phyloP scores from a whole-genome alignment of 2,888 invertebrate genomes.

The Hyalella azteca region DNA sequence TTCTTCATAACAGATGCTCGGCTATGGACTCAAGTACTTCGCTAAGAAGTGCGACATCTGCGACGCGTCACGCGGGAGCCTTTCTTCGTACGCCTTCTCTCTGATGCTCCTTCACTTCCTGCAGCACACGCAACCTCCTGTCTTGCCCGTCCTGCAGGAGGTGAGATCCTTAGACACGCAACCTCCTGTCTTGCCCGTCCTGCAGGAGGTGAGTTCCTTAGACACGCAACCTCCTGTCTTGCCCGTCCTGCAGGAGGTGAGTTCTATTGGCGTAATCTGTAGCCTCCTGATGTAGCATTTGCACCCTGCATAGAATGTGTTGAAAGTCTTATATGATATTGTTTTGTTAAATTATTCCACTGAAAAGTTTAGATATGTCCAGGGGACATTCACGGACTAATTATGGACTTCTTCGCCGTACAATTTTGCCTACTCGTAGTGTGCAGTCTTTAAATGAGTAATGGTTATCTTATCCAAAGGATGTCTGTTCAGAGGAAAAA shows the following conservation, averaged over 20 bases:
- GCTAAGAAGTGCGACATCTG: conserved; percentile 69
- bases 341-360: too few species aligned
- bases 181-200: conserved; percentile 69
- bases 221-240: conserved; percentile 67
- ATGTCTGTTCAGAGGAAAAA: too few species aligned
- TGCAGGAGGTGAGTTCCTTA: conserved; percentile 66
- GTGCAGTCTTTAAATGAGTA: too few species aligned
- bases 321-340: too few species aligned
- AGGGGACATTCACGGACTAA: too few species aligned
- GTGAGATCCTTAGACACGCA: conserved; percentile 62
- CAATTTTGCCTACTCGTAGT: too few species aligned
- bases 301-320: too few species aligned
- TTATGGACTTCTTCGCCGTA: too few species aligned
- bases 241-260: conserved; percentile 69
- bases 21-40: conserved; percentile 67
- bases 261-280: too few species aligned
- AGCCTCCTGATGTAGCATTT: too few species aligned
- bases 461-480: too few species aligned
- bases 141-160: conserved; percentile 70
- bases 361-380: too few species aligned
- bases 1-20: conserved; percentile 62
- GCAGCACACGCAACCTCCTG: conserved; percentile 67
- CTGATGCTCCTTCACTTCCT: conserved; percentile 69
- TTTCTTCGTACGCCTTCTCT: conserved; percentile 71
- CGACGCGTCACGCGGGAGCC: conserved; percentile 69